A percentile compares a stretch with the other conserved stretches of the same genome.
Evolutionary conservation across 1,140 invertebrate species (phyloP).

Genomic region (Ridgeia piscesae): DNA sequence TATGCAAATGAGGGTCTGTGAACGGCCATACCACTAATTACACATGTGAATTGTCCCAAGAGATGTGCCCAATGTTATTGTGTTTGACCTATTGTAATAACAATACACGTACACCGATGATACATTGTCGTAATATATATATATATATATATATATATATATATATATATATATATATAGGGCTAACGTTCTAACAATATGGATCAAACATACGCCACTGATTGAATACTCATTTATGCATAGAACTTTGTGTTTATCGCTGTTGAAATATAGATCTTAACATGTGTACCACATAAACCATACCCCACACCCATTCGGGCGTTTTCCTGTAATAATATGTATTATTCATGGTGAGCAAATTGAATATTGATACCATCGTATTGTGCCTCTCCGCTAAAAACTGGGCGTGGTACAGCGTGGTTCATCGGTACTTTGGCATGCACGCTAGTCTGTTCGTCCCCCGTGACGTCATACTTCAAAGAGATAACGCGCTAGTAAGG

Average conservation of each 20-base stretch:
- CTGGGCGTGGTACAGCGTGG: background rate
- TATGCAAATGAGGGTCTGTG: background rate
- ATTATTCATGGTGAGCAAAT: background rate
- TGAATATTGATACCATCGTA: background rate
- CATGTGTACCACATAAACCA: too few species aligned
- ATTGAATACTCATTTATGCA: too few species aligned
- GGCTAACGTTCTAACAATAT: too few species aligned
- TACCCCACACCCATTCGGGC: background rate
- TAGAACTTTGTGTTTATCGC: too few species aligned
- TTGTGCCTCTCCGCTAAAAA: background rate
- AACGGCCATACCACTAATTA: background rate
- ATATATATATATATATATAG: too few species aligned
- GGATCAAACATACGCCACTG: too few species aligned
- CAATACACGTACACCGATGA: too few species aligned
- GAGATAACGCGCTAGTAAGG: background rate
- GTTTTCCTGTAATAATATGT: background rate
- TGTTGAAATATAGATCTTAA: too few species aligned
- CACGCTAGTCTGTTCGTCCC: background rate
- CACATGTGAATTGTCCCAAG: background rate
- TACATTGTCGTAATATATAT: too few species aligned
- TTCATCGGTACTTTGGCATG: background rate
- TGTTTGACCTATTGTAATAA: too few species aligned
- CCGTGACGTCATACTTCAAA: background rate
- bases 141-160: too few species aligned
- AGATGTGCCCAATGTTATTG: too few species aligned